Conservation (phyloP, 1,140 invertebrate genomes). For the Caerostris darwini region DNA sequence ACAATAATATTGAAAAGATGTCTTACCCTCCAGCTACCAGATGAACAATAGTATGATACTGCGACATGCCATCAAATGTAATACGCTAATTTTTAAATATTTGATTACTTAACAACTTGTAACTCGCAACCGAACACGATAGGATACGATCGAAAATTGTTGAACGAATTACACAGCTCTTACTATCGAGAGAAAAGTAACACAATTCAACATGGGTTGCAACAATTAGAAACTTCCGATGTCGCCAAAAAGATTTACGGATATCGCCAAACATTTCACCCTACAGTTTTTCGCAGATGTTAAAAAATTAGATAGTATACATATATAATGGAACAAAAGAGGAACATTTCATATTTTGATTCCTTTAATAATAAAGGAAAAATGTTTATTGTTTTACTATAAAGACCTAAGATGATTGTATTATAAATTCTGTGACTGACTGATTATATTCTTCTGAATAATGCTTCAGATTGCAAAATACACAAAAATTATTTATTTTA, state of each 20-base stretch:
- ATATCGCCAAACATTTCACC: neutral
- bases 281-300: neutral
- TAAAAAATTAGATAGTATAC: neutral
- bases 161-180: constrained; percentile 6
- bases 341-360: neutral
- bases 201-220: constrained; percentile 39
- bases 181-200: constrained; percentile 47
- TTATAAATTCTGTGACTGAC: too few species aligned
- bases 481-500: too few species aligned
- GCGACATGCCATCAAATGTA: constrained; percentile 80
- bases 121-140: neutral
- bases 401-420: too few species aligned
- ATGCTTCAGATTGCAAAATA: too few species aligned
- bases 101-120: neutral
- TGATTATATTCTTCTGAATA: too few species aligned
- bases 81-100: constrained; percentile 19
- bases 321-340: neutral
- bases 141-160: neutral
- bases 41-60: constrained; percentile 91
- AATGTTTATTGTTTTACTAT: neutral
- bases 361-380: neutral
- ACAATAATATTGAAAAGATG: neutral
- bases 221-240: constrained; percentile 11
- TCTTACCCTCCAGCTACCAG: constrained; percentile 93
- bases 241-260: neutral